Conservation (phyloP, 2,113 vertebrate species). For the Eublepharis macularius region DNA sequence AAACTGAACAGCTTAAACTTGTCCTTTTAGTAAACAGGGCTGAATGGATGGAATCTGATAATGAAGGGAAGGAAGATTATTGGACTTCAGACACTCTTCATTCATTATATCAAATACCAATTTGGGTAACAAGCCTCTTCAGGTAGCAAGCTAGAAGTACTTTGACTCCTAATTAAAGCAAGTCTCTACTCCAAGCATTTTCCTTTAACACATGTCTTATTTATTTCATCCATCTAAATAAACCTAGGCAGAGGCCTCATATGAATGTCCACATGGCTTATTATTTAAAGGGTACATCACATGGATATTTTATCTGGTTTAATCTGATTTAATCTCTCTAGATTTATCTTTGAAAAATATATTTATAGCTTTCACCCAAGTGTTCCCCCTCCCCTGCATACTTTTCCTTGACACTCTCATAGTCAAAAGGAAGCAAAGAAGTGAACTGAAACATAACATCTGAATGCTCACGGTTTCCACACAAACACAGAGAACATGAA, state of each 20-base stretch:
- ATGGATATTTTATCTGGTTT: slow-evolving; percentile 66
- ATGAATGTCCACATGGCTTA: slow-evolving; percentile 45
- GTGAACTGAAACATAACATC: slow-evolving; percentile 14
- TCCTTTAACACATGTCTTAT: slow-evolving; percentile 55
- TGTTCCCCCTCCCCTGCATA: not conserved
- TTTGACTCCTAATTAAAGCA: slow-evolving; percentile 68
- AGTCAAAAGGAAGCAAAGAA: slow-evolving; percentile 37
- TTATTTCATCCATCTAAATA: slow-evolving; percentile 50
- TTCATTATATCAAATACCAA: slow-evolving; percentile 64
- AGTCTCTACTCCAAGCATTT: slow-evolving; percentile 45
- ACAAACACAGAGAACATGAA: not conserved
- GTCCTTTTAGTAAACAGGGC: slow-evolving; percentile 40
- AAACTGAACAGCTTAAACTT: slow-evolving; percentile 16
- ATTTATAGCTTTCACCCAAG: slow-evolving; percentile 63
- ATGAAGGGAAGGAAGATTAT: slow-evolving; percentile 37
- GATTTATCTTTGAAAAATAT: slow-evolving; percentile 66
- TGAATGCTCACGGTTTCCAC: slow-evolving; percentile 33
- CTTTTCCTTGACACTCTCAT: slow-evolving; percentile 18
- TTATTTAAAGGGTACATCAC: slow-evolving; percentile 68
- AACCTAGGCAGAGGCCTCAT: slow-evolving; percentile 62
- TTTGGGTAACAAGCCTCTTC: slow-evolving; percentile 64
- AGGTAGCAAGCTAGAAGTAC: slow-evolving; percentile 61
- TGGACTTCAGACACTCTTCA: slow-evolving; percentile 54
- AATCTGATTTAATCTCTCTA: slow-evolving; percentile 70
- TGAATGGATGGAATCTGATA: slow-evolving; percentile 54